Percentiles rank a stretch among this genome's conserved stretches.
phyloP scores from a whole-genome alignment of 2,888 invertebrate species.

The Acutogordius australiensis region DNA sequence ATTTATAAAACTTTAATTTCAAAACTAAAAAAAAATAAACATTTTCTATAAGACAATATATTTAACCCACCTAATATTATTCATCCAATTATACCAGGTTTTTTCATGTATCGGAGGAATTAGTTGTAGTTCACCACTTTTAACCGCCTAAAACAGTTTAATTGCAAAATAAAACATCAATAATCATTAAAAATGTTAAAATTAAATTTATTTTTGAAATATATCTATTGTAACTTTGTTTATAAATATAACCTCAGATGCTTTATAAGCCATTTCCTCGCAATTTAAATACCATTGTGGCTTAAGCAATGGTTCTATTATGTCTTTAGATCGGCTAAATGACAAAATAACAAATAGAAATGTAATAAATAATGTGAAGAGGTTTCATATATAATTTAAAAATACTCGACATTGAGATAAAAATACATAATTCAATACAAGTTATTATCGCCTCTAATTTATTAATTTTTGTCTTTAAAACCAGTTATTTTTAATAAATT shows the following conservation, averaged over 20 bases:
- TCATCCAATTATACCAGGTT: slow-evolving; percentile 78
- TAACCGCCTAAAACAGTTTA: not conserved
- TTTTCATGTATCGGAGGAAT: slow-evolving; percentile 64
- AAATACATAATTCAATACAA: too few relatives aligned
- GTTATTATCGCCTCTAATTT: too few relatives aligned
- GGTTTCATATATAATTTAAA: too few relatives aligned
- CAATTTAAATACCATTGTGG: slow-evolving; percentile 78
- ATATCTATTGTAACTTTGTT: not conserved
- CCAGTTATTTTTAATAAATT: too few relatives aligned
- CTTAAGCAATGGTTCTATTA: slow-evolving; percentile 75
- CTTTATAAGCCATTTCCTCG: slow-evolving; percentile 55
- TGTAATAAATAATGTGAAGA: too few relatives aligned
- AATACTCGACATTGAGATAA: too few relatives aligned
- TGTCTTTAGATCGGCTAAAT: slow-evolving; percentile 62
- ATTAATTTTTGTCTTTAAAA: too few relatives aligned
- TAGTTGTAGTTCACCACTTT: slow-evolving; percentile 39
- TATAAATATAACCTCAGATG: slow-evolving; percentile 26
- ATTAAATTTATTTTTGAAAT: too few relatives aligned
- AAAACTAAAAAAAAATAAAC: too few relatives aligned
- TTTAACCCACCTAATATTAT: slow-evolving; percentile 11
- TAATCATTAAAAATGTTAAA: too few relatives aligned
- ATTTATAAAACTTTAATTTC: too few relatives aligned
- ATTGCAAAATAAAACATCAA: slow-evolving; percentile 12
- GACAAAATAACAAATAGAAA: not conserved
- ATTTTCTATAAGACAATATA: too few relatives aligned